phyloP scores from a whole-genome alignment of 64 coral and sea anemone genomes.

The Pachyseris speciosa region DNA sequence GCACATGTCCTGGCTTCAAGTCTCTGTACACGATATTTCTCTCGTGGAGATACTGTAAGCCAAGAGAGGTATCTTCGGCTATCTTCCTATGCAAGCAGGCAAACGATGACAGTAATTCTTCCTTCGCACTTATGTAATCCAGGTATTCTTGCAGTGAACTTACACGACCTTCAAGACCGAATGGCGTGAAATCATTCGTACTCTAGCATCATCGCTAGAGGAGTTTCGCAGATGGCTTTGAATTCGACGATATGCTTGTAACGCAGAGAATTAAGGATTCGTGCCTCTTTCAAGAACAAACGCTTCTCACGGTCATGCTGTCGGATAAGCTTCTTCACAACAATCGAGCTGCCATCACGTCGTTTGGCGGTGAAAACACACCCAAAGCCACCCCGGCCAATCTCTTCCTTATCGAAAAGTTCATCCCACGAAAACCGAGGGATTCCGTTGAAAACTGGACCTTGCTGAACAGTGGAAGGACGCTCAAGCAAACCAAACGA shows the following conservation, averaged over 20 bases:
- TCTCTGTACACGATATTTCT: conserved; percentile 49
- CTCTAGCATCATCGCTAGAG: conserved; percentile 65
- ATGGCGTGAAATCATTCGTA: conserved; percentile 56
- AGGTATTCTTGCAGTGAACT: conserved; percentile 66
- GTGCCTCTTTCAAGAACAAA: conserved; percentile 49
- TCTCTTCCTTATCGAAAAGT: background rate
- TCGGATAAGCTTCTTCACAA: conserved; percentile 52
- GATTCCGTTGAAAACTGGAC: too few relatives aligned
- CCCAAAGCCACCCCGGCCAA: background rate
- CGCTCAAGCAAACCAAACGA: too few relatives aligned
- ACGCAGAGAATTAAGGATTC: conserved; percentile 36
- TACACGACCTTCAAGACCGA: conserved; percentile 15
- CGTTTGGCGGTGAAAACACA: background rate
- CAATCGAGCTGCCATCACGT: conserved; percentile 1
- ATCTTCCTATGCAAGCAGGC: conserved; percentile 45
- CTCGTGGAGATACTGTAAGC: conserved; percentile 45
- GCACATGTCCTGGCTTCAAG: conserved; percentile 71
- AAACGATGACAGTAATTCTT: background rate
- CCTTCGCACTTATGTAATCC: background rate
- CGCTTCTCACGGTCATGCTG: conserved; percentile 47
- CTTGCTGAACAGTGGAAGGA: too few relatives aligned
- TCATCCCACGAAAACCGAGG: background rate
- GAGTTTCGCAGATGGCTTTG: conserved; percentile 48
- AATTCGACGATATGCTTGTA: conserved; percentile 33
- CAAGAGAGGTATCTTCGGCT: conserved; percentile 28